Evolutionary conservation across 2,888 invertebrate genomes (phyloP).

Genomic region (Lomographa bimaculata): DNA sequence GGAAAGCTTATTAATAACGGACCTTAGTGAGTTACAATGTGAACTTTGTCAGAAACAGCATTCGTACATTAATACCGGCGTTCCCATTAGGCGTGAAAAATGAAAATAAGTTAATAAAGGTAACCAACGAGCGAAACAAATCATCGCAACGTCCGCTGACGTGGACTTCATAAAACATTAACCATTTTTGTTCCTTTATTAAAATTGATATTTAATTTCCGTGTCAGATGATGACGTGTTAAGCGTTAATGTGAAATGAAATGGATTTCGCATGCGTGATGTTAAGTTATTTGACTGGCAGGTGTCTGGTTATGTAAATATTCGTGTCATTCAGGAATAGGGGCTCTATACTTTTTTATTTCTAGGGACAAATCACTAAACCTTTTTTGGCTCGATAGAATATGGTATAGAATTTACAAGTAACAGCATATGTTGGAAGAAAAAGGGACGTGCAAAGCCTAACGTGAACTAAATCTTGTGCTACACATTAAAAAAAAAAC

Average conservation of each 20-base stretch:
- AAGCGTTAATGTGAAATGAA: constrained; percentile 39
- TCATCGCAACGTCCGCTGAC: constrained; percentile 53
- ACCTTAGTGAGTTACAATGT: too few relatives aligned
- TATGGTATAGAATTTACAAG: not conserved
- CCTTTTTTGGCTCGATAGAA: not conserved
- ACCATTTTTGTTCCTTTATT: constrained; percentile 56
- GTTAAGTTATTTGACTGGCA: constrained; percentile 28
- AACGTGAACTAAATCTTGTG: too few relatives aligned
- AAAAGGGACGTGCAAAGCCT: not conserved
- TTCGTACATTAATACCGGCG: constrained; percentile 37
- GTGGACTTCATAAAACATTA: constrained; percentile 55
- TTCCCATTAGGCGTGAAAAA: constrained; percentile 52
- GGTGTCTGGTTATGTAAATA: constrained; percentile 45
- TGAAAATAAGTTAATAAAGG: constrained; percentile 53
- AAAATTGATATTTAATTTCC: constrained; percentile 72
- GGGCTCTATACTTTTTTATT: constrained; percentile 2
- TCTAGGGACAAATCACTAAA: not conserved
- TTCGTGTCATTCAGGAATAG: constrained; percentile 11
- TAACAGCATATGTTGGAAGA: not conserved
- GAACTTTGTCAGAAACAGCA: constrained; percentile 7
- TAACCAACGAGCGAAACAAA: constrained; percentile 54
- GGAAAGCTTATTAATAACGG: too few relatives aligned
- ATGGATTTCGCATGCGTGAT: constrained; percentile 32
- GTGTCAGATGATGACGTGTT: constrained; percentile 54
- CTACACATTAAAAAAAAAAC: too few relatives aligned